Evolutionary conservation across 2,888 invertebrate species (phyloP), one percentile per base, ranked within the genome.

Genomic region (Microdon myrmicae): DNA sequence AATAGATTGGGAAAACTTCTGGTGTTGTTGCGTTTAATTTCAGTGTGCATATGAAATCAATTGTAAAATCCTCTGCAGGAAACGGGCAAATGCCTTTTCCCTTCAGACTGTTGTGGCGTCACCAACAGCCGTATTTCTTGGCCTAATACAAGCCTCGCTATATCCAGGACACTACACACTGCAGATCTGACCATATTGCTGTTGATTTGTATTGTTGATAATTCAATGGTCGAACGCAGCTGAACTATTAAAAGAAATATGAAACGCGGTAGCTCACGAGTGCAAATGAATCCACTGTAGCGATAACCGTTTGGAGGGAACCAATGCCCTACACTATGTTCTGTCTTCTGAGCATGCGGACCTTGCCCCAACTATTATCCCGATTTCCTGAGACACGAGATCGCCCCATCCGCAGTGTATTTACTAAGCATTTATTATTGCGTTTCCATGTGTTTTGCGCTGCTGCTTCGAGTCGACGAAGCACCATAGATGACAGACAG

Each of bases 151-250:
- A 55, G 49, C 14, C 61, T 16, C 49, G 25, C 35, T 44, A 34
- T 45, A 49, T 32, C 29, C n/a, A 25, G 26, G 35, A 25, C 43
- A 47, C 48, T n/a, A n/a, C n/a, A n/a, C n/a, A n/a, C n/a, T n/a
- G 51, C 49, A 64, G 56, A 64, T 56, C 61, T 64, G 61, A 51
- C 56, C 61, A 64, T 64, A 64, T 64, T 64, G 58, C 51, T 47
- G 48, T 43, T 23, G 64, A 64, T 64, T 43, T 25, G 51, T 9
- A 14, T 10, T 51, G 26, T 39, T 31, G 61, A 64, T 64, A 64
- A 43, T 37, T 53, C n/a, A n/a, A n/a, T n/a, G n/a, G n/a, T n/a
- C n/a, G n/a, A n/a, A n/a, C n/a, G n/a, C n/a, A n/a, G n/a, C n/a
- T n/a, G n/a, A n/a, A n/a, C n/a, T n/a, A n/a, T n/a, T n/a, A n/a